These are phyloP conservation scores for Operophtera brumata DNA, from an alignment of 2,888 invertebrate species.

Conservation along the genomic window DNA sequence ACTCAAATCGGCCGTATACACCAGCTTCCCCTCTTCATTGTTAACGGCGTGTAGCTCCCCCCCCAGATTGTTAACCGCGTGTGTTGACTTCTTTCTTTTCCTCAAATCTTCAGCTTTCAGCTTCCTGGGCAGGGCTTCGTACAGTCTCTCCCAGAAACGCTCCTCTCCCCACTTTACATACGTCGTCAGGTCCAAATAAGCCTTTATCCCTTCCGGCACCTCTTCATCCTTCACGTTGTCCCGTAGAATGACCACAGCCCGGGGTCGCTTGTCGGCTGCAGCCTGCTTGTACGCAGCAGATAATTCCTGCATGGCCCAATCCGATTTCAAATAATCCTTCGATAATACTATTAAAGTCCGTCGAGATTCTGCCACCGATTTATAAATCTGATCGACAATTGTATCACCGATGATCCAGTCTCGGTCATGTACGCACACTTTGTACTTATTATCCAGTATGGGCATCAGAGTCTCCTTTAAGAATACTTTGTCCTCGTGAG, in stretches of 20 bases:
- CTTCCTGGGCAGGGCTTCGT: constrained; percentile 82
- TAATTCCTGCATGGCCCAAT: constrained; percentile 83
- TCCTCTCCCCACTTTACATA: constrained; percentile 90
- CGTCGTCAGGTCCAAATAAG: constrained; percentile 87
- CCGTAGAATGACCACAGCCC: constrained; percentile 86
- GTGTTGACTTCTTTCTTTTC: background rate
- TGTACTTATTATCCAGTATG: constrained; percentile 80
- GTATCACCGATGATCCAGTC: constrained; percentile 88
- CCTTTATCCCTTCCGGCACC: constrained; percentile 69
- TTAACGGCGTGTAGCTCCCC: constrained; percentile 3
- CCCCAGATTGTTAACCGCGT: background rate
- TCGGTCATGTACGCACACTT: constrained; percentile 86
- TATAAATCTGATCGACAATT: constrained; percentile 85
- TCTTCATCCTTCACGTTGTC: constrained; percentile 76
- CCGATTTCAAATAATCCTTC: constrained; percentile 54
- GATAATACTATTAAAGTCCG: constrained; percentile 43
- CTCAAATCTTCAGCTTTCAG: constrained; percentile 1
- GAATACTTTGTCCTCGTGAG: constrained; percentile 87
- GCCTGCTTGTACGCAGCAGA: constrained; percentile 75
- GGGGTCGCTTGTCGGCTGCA: constrained; percentile 74
- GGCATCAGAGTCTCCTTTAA: constrained; percentile 84
- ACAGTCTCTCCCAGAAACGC: constrained; percentile 89
- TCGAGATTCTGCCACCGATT: constrained; percentile 85
- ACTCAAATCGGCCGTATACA: constrained; percentile 5
- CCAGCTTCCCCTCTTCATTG: constrained; percentile 10